Percentiles rank a stretch among this genome's conserved stretches.
These are phyloP conservation scores for Percina caprodes DNA, from an alignment of 2,113 vertebrate species.

Conservation along the genomic window DNA sequence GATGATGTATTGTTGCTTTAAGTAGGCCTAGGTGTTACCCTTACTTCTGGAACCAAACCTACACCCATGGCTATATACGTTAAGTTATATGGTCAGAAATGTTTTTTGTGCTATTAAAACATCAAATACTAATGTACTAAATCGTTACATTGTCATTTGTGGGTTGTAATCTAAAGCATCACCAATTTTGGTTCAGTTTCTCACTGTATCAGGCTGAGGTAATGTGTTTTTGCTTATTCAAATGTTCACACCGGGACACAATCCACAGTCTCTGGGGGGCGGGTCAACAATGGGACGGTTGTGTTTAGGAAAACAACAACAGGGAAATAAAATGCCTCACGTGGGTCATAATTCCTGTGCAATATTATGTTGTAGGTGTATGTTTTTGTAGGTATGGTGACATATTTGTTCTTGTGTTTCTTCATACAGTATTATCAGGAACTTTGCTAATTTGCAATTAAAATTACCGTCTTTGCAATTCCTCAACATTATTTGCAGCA, in stretches of 20 bases:
- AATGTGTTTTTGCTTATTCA: background rate
- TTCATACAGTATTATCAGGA: conserved; percentile 1
- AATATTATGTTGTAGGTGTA: too few relatives aligned
- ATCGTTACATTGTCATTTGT: background rate
- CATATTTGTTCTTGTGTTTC: background rate
- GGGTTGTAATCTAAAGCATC: background rate
- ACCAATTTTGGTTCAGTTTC: background rate
- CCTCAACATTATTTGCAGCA: conserved; percentile 37
- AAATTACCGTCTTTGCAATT: conserved; percentile 45
- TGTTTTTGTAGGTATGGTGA: background rate
- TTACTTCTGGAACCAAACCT: background rate
- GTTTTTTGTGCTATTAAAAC: background rate
- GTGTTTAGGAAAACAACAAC: too few relatives aligned
- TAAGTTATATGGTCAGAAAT: background rate
- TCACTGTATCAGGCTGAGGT: background rate
- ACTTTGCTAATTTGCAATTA: conserved; percentile 43
- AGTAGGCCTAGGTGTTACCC: too few relatives aligned
- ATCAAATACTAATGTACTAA: background rate
- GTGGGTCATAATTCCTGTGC: too few relatives aligned
- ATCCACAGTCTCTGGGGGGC: too few relatives aligned
- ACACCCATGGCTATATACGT: background rate
- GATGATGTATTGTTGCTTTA: too few relatives aligned
- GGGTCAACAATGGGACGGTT: too few relatives aligned
- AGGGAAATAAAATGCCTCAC: too few relatives aligned
- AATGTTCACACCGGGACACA: background rate